Conservation (phyloP, 2,888 invertebrate species). For the Drosophila neotestacea region DNA sequence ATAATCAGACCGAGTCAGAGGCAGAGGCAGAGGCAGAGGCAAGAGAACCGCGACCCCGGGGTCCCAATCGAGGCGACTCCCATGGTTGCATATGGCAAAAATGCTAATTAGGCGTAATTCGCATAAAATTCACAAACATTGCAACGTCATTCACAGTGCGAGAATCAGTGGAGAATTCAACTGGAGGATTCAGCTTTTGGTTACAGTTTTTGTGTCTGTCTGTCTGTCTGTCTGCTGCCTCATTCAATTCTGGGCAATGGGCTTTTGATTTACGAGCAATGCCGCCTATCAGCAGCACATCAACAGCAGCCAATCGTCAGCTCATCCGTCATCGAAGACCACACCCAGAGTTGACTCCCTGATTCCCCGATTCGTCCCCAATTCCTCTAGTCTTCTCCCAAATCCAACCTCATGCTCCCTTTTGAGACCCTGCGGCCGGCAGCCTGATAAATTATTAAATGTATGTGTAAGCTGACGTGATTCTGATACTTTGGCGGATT, state of each 20-base stretch:
- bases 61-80: conserved; percentile 19
- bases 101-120: conserved; percentile 82
- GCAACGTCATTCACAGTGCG: conserved; percentile 56
- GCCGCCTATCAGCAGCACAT: conserved; percentile 70
- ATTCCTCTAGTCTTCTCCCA: neutral
- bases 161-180: conserved; percentile 11
- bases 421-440: conserved; percentile 21
- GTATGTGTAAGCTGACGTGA: conserved; percentile 64
- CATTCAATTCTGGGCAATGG: conserved; percentile 14
- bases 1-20: conserved; percentile 62
- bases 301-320: conserved; percentile 67
- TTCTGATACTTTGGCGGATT: conserved; percentile 59
- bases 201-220: neutral
- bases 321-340: conserved; percentile 70
- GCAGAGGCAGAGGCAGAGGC: neutral
- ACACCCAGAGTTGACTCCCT: conserved; percentile 34
- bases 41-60: neutral
- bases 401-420: neutral
- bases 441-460: conserved; percentile 69
- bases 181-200: conserved; percentile 2
- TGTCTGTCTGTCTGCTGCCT: neutral
- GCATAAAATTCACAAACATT: conserved; percentile 82
- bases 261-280: conserved; percentile 72
- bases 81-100: conserved; percentile 50
- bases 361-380: neutral